phyloP scores from a whole-genome alignment of 2,797 vertebrate species.

The Girardinus metallicus region DNA sequence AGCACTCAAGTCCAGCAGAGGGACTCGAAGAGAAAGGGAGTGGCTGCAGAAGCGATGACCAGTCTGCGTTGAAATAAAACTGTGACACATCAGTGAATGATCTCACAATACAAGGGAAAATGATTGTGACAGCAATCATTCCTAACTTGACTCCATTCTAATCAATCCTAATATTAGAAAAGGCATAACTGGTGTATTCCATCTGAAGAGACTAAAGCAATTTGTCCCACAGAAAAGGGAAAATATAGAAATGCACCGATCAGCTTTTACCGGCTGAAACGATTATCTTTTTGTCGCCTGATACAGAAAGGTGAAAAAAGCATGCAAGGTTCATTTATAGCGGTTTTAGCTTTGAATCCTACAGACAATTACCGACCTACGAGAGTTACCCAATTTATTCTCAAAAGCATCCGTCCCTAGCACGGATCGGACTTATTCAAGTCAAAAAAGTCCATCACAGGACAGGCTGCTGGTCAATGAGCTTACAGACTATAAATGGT shows the following conservation, averaged over 20 bases:
- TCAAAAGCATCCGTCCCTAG: background rate
- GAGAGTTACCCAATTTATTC: background rate
- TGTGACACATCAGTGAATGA: slow-evolving; percentile 42
- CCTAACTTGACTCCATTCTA: slow-evolving; percentile 3
- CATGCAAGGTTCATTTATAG: background rate
- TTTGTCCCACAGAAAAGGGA: slow-evolving; percentile 29
- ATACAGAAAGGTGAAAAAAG: background rate
- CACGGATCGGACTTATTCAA: background rate
- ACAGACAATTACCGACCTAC: background rate
- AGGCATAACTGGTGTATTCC: background rate
- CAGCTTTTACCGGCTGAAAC: background rate
- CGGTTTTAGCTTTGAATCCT: background rate
- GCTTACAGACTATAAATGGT: background rate
- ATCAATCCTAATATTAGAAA: slow-evolving; percentile 18
- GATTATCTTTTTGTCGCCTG: background rate
- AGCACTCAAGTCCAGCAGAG: slow-evolving; percentile 38
- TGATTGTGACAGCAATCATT: background rate
- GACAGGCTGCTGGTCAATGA: background rate
- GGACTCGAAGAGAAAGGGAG: slow-evolving; percentile 61
- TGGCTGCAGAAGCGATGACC: slow-evolving; percentile 63
- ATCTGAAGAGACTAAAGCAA: slow-evolving; percentile 1
- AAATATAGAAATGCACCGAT: background rate
- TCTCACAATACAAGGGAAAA: slow-evolving; percentile 30
- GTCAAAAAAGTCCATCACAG: background rate
- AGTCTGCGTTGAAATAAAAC: slow-evolving; percentile 53